A percentile compares a stretch with the other conserved stretches of the same genome.
These are phyloP conservation scores for Drosophila rubida DNA, from an alignment of 2,888 invertebrate genomes.

Conservation along the genomic window DNA sequence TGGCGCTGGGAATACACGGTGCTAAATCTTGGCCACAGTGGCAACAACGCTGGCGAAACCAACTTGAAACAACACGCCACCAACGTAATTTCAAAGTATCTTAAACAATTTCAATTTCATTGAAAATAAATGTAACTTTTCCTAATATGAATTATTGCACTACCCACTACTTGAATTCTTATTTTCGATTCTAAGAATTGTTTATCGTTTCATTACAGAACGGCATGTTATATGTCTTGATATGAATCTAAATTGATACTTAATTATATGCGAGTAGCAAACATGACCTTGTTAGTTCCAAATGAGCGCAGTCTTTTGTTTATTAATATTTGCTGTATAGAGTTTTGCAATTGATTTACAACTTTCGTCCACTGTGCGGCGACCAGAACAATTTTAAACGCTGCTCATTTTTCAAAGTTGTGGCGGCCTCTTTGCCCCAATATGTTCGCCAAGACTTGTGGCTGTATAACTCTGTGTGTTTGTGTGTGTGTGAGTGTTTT, in stretches of 20 bases:
- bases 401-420: conserved; percentile 75
- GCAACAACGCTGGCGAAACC: neutral
- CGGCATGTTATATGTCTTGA: too few species aligned
- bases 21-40: conserved; percentile 37
- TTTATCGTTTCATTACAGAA: too few species aligned
- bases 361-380: conserved; percentile 50
- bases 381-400: conserved; percentile 72
- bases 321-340: neutral
- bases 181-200: too few species aligned
- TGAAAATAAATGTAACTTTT: too few species aligned
- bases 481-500: conserved; percentile 61
- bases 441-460: conserved; percentile 32
- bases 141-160: too few species aligned
- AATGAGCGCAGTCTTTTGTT: neutral
- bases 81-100: too few species aligned
- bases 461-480: conserved; percentile 38
- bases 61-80: neutral
- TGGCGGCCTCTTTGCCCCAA: conserved; percentile 63
- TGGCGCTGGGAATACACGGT: conserved; percentile 24
- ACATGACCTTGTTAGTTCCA: neutral
- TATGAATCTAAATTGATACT: too few species aligned
- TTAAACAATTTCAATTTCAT: too few species aligned
- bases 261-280: too few species aligned
- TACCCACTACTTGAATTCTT: too few species aligned
- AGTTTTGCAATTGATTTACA: neutral